A percentile compares a stretch with the other conserved stretches of the same genome.
These are phyloP conservation scores for Zaprionus inermis DNA, from an alignment of 1,140 invertebrate species.

Conservation along the genomic window DNA sequence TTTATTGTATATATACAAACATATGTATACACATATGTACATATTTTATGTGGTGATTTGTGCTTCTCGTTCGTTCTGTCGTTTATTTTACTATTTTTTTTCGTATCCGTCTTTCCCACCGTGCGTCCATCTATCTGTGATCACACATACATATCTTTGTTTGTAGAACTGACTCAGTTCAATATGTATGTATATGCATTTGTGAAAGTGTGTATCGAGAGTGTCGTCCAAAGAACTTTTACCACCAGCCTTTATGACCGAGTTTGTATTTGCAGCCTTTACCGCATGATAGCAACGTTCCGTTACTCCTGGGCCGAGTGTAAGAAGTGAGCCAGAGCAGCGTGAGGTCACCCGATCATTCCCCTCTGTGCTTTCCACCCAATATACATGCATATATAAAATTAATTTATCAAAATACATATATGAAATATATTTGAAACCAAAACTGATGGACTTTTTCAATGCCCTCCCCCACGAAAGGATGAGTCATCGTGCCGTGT, in stretches of 20 bases:
- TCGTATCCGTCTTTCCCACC: background rate
- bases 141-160: background rate
- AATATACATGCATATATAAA: slow-evolving; percentile 3
- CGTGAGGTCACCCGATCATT: slow-evolving; percentile 12
- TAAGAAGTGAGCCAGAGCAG: slow-evolving; percentile 52
- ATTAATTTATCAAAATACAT: slow-evolving; percentile 4
- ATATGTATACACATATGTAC: slow-evolving; percentile 29
- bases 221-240: slow-evolving; percentile 38
- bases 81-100: slow-evolving; percentile 4
- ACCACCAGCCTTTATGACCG: slow-evolving; percentile 52
- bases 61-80: slow-evolving; percentile 25
- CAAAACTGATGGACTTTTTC: slow-evolving; percentile 9
- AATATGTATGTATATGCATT: slow-evolving; percentile 16
- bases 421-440: slow-evolving; percentile 6
- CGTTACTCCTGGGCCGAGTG: slow-evolving; percentile 72
- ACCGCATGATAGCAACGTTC: slow-evolving; percentile 74
- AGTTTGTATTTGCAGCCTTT: slow-evolving; percentile 75
- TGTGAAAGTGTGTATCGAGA: slow-evolving; percentile 15
- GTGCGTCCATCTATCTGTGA: background rate
- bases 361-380: slow-evolving; percentile 6
- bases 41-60: slow-evolving; percentile 46
- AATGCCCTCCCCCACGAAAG: slow-evolving; percentile 8
- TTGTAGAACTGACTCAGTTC: slow-evolving; percentile 17
- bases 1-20: slow-evolving; percentile 67
- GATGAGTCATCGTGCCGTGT: slow-evolving; percentile 19